These are phyloP conservation scores for Ataeniobius toweri DNA, from an alignment of 2,797 vertebrate genomes.

Conservation along the genomic window DNA sequence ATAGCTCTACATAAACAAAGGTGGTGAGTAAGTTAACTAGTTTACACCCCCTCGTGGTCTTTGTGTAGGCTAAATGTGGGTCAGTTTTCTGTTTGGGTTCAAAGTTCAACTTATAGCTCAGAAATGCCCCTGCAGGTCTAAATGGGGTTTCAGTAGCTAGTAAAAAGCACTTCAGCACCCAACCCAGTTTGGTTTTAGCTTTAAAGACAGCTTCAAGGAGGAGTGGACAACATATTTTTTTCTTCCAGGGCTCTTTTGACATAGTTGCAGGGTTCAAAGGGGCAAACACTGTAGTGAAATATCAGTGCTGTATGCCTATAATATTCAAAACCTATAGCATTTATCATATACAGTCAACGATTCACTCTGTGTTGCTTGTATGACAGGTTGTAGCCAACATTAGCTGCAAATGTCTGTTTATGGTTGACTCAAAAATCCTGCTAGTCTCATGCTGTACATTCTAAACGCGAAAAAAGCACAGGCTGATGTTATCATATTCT, in stretches of 20 bases:
- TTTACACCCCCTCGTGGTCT: neutral
- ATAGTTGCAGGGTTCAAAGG: neutral
- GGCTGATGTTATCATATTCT: neutral
- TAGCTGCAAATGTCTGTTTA: neutral
- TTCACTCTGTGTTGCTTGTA: too few species aligned
- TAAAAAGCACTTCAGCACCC: neutral
- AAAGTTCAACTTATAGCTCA: conserved; percentile 1
- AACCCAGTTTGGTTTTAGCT: conserved; percentile 4
- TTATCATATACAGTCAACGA: too few species aligned
- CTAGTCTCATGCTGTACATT: too few species aligned
- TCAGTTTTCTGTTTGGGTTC: neutral
- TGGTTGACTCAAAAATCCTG: neutral
- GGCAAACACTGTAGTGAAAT: neutral
- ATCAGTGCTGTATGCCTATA: neutral
- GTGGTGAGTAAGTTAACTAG: neutral
- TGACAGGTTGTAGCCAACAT: neutral
- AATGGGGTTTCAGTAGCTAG: conserved; percentile 9
- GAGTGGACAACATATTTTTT: neutral
- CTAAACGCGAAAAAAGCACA: neutral
- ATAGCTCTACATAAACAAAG: neutral
- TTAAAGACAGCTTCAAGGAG: neutral
- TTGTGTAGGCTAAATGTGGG: neutral
- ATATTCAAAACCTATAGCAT: too few species aligned
- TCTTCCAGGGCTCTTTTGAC: neutral
- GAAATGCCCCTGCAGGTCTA: conserved; percentile 19